Conservation (phyloP, 2,797 vertebrate species). For the Acanthurus lineatus region DNA sequence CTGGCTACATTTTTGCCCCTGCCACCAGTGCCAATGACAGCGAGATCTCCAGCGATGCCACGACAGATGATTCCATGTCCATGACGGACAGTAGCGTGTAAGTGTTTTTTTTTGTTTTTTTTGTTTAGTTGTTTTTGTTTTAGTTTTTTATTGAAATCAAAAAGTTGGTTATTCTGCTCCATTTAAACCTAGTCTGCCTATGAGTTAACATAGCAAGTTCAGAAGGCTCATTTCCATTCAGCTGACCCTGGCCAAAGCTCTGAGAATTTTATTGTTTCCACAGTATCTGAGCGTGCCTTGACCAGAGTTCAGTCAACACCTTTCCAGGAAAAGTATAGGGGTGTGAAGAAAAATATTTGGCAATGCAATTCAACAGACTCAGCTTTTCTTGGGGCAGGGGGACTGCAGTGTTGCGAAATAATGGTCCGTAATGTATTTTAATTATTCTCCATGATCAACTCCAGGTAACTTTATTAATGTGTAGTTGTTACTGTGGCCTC, state of each 20-base stretch:
- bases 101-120: constrained; percentile 78
- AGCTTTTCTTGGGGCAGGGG: constrained; percentile 49
- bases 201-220: constrained; percentile 35
- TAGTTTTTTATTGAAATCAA: not conserved
- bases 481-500: constrained; percentile 82
- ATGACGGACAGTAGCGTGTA: constrained; percentile 97
- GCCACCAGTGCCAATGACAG: constrained; percentile 96
- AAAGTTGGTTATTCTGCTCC: not conserved
- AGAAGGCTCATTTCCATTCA: constrained; percentile 40
- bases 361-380: constrained; percentile 54
- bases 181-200: not conserved
- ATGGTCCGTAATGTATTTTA: constrained; percentile 77
- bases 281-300: constrained; percentile 43
- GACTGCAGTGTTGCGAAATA: constrained; percentile 58
- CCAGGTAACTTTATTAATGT: constrained; percentile 86
- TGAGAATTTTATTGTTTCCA: constrained; percentile 55
- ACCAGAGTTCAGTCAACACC: constrained; percentile 65
- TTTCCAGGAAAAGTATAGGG: constrained; percentile 65
- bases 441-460: constrained; percentile 77
- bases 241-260: constrained; percentile 30
- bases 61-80: constrained; percentile 97
- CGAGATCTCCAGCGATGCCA: constrained; percentile 95
- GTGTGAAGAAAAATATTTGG: constrained; percentile 71
- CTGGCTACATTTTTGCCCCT: constrained; percentile 90
- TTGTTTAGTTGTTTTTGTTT: too few relatives aligned